Base-by-base conservation (phyloP, 2,113 vertebrate genomes). In the Thamnophis sirtalis region DNA sequence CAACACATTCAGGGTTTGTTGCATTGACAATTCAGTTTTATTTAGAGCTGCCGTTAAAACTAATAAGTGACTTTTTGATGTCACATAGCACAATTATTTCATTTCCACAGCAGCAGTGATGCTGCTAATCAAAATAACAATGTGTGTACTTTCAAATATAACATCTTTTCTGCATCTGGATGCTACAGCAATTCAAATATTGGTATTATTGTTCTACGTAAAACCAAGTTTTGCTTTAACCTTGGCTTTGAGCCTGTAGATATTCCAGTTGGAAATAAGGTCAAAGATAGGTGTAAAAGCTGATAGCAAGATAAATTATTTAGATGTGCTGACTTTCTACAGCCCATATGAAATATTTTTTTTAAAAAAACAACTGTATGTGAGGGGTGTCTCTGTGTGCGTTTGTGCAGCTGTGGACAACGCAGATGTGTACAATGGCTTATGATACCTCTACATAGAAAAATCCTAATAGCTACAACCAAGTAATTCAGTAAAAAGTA, bases 401-500 rank as follows among this genome's bases (percentile, higher is more conserved):
- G 2, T 80, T 17, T 80, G 15, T 80, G 6, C 43, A 21, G 7
- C 33, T 80, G 3, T 80, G 33, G n/a, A 21, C 33, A 38, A 21
- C 0, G 0, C 68, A 80, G 0, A 80, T 19, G 73, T 21, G 7
- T 43, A 43, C 7, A 80, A 43, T 43, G 73, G 33, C 73, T 26
- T 17, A 33, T 22, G 43, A 11, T 86, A 86, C 85, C n/a, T 33
- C 49, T 49, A 92, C 96, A 95, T 94, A 49, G 51, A 92, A 92
- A 96, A 97, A 94, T 96, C 91, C 93, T 94, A 48, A 94, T 95
- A 93, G 93, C 96, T 96, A 93, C 96, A 96, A 97, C 96, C 97
- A 96, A 94, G 93, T 97, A 96, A 95, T 94, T 91, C 95, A 97
- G 90, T 93, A 96, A 95, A 96, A 96, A 97, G 93, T 97, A 97